These are phyloP conservation scores for Leucoma salicis DNA, from an alignment of 2,888 invertebrate genomes.

Conservation along the genomic window DNA sequence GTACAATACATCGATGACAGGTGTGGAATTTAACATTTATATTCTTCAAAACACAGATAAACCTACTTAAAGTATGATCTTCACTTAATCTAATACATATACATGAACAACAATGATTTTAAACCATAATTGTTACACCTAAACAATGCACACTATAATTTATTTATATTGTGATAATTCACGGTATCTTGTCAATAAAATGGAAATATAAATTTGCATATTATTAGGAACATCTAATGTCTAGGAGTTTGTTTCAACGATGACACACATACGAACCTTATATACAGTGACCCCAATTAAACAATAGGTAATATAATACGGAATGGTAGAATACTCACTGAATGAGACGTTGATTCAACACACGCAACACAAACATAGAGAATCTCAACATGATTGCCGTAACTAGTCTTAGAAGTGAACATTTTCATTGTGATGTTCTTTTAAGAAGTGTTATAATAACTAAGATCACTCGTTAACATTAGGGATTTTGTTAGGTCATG, in stretches of 20 bases:
- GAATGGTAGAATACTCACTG: slow-evolving; percentile 57
- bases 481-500: slow-evolving; percentile 29
- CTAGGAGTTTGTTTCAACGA: slow-evolving; percentile 43
- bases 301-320: slow-evolving; percentile 46
- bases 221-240: slow-evolving; percentile 54
- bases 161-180: slow-evolving; percentile 37
- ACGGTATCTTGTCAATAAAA: slow-evolving; percentile 37
- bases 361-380: slow-evolving; percentile 32
- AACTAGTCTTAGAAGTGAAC: slow-evolving; percentile 40
- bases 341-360: slow-evolving; percentile 41
- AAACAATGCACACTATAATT: slow-evolving; percentile 39
- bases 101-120: slow-evolving; percentile 57
- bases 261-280: slow-evolving; percentile 38
- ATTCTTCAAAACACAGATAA: slow-evolving; percentile 46
- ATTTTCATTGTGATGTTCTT: slow-evolving; percentile 32
- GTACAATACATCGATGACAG: slow-evolving; percentile 77
- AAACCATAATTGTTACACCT: slow-evolving; percentile 50
- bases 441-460: slow-evolving; percentile 16
- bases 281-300: slow-evolving; percentile 44
- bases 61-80: slow-evolving; percentile 47
- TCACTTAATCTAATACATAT: slow-evolving; percentile 48
- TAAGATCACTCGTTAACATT: slow-evolving; percentile 19
- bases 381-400: slow-evolving; percentile 56
- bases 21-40: slow-evolving; percentile 46
- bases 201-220: slow-evolving; percentile 37